Percentiles rank a stretch among this genome's conserved stretches.
phyloP scores from a whole-genome alignment of 2,888 invertebrate genomes.

The Argyresthia goedartella region DNA sequence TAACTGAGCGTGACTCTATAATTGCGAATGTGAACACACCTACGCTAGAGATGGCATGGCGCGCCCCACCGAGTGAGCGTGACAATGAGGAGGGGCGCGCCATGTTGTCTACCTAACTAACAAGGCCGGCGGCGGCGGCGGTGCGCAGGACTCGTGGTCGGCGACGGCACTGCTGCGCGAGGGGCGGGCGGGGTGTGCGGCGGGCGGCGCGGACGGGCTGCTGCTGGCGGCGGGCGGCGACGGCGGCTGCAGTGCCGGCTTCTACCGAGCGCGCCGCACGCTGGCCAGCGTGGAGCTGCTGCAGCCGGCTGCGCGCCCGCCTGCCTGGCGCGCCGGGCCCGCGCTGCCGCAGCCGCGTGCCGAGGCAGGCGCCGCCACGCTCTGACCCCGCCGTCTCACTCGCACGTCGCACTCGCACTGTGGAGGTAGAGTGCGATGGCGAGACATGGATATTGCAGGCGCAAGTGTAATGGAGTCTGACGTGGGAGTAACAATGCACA shows the following conservation, averaged over 20 bases:
- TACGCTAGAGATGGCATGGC: too few species aligned
- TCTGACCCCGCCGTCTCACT: slow-evolving; percentile 50
- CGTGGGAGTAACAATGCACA: too few species aligned
- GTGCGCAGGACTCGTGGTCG: slow-evolving; percentile 84
- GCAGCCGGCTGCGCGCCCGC: slow-evolving; percentile 39
- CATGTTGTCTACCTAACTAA: too few species aligned
- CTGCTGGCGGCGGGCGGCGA: slow-evolving; percentile 90
- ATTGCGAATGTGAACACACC: too few species aligned
- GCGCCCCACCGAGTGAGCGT: too few species aligned
- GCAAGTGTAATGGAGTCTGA: too few species aligned
- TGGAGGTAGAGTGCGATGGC: too few species aligned
- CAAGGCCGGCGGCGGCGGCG: too few species aligned
- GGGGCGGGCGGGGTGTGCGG: slow-evolving; percentile 86
- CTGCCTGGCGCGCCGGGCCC: slow-evolving; percentile 88
- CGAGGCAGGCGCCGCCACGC: slow-evolving; percentile 88
- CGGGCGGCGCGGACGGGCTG: slow-evolving; percentile 85
- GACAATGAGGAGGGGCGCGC: too few species aligned
- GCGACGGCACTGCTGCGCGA: slow-evolving; percentile 80
- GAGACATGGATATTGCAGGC: too few species aligned
- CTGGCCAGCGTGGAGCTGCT: slow-evolving; percentile 38
- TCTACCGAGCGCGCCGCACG: slow-evolving; percentile 88
- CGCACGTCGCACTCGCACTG: neutral
- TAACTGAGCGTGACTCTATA: too few species aligned
- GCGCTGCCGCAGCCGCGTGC: slow-evolving; percentile 87
- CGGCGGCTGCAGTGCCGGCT: slow-evolving; percentile 76